Evolutionary conservation across 2,113 vertebrate genomes (phyloP).

Genomic region (Poeciliopsis occidentalis): DNA sequence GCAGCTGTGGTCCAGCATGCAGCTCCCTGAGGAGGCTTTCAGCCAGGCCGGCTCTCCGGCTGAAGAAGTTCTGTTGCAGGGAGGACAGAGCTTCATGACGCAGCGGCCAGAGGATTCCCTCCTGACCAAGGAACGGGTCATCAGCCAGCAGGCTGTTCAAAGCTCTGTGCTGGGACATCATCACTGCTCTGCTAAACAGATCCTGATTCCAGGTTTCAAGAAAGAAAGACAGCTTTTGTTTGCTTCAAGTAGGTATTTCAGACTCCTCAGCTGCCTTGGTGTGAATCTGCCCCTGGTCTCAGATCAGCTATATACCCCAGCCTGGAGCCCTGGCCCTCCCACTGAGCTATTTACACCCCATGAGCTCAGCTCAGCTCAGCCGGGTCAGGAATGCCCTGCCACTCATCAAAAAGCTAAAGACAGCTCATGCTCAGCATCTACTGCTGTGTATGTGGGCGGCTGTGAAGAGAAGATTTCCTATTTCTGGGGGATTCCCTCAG

Average conservation of each 20-base stretch:
- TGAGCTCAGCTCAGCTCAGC: conserved; percentile 65
- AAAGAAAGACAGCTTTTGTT: neutral
- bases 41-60: conserved; percentile 55
- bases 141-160: conserved; percentile 67
- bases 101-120: conserved; percentile 68
- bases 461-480: neutral
- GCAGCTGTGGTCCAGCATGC: conserved; percentile 36
- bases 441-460: conserved; percentile 1
- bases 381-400: conserved; percentile 55
- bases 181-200: neutral
- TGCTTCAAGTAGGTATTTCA: neutral
- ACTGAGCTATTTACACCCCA: conserved; percentile 56
- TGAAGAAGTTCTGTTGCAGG: conserved; percentile 73
- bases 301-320: conserved; percentile 50
- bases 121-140: conserved; percentile 74
- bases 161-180: conserved; percentile 62
- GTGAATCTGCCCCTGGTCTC: neutral
- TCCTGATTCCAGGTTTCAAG: neutral
- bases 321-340: conserved; percentile 7
- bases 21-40: conserved; percentile 69
- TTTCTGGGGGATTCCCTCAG: neutral
- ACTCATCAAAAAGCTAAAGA: conserved; percentile 64
- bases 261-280: neutral
- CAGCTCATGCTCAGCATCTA: conserved; percentile 53
- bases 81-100: conserved; percentile 36